A percentile compares a stretch with the other conserved stretches of the same genome.
Evolutionary conservation across 2,888 invertebrate genomes (phyloP).

Genomic region (Gerris lacustris): DNA sequence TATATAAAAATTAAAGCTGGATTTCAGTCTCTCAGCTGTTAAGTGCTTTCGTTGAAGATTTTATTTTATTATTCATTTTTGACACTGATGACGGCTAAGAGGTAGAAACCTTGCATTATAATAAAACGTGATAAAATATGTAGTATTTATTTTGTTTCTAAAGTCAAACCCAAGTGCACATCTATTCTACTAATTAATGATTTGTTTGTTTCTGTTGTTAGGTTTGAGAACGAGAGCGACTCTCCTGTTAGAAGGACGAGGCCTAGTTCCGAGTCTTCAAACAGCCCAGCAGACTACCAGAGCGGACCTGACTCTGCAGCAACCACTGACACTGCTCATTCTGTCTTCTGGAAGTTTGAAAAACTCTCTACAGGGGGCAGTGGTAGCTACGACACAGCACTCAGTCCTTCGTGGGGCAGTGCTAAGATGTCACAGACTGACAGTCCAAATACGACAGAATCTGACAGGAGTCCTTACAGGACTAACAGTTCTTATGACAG

Average conservation of each 20-base stretch:
- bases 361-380: slow-evolving; percentile 25
- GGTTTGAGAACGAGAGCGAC: slow-evolving; percentile 3
- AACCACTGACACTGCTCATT: slow-evolving; percentile 8
- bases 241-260: background rate
- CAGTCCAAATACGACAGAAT: slow-evolving; percentile 18
- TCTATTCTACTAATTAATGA: no score
- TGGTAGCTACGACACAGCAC: slow-evolving; percentile 26
- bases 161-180: no score
- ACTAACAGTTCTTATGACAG: slow-evolving; percentile 27
- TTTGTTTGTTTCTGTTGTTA: background rate
- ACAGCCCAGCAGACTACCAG: background rate
- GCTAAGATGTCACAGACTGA: slow-evolving; percentile 25
- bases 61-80: no score
- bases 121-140: no score
- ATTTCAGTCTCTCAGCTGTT: no score
- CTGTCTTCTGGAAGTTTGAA: slow-evolving; percentile 25
- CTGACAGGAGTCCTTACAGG: slow-evolving; percentile 25
- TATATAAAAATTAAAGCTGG: no score
- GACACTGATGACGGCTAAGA: no score
- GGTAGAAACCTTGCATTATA: no score
- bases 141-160: no score
- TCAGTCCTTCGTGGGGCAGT: slow-evolving; percentile 21
- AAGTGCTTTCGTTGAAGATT: no score
- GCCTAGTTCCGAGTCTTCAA: background rate
- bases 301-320: background rate